Evolutionary conservation across 2,113 vertebrate species (phyloP), one percentile per base, ranked within the genome.

Genomic region (Isichthys henryi): DNA sequence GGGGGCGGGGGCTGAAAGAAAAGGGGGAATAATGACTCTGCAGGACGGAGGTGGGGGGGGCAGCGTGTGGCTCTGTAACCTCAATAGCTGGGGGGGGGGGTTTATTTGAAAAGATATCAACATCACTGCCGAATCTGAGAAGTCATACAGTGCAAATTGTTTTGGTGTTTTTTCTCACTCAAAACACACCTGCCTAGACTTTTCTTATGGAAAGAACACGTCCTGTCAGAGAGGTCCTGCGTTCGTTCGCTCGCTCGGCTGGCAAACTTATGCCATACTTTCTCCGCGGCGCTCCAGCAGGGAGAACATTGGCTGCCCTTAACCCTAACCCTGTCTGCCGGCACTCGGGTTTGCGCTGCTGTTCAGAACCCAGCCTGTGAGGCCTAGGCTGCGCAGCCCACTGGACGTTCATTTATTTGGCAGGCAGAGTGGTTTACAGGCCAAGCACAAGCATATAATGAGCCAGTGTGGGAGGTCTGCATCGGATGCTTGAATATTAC

Each of bases 21-120:
- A 58, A 27, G 88, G 50, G 39, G 50, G 46, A 77, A 86, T 77
- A 86, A 86, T 35, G 19, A 45, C 89, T 87, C 62, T n/a, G 86
- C 56, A 15, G 58, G 39, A 83, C 45, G 86, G 56, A 10, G 5
- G 45, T 6, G 27, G 48, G 50, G 21, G 11, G 48, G 21, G 87
- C 66, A 21, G 52, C 70, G 70, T 46, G 39, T 62, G 23, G n/a
- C 35, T 77, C 46, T 74, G 49, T 35, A 83, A 83, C 52, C 35
- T 58, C 50, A 88, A 39, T 52, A 45, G 48, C 49, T 74, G 58
- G 17, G 49, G 31, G 52, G 49, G 66, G 48, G 48, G 46, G 31
- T 50, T 45, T n/a, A 74, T 53, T 58, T 88, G 87, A 88, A 88
- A 74, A 82, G 77, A 87, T 77, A 35, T 88, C n/a, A 4, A 52